Evolutionary conservation across 2,888 invertebrate species (phyloP).

Genomic region (Oscheius sp.): DNA sequence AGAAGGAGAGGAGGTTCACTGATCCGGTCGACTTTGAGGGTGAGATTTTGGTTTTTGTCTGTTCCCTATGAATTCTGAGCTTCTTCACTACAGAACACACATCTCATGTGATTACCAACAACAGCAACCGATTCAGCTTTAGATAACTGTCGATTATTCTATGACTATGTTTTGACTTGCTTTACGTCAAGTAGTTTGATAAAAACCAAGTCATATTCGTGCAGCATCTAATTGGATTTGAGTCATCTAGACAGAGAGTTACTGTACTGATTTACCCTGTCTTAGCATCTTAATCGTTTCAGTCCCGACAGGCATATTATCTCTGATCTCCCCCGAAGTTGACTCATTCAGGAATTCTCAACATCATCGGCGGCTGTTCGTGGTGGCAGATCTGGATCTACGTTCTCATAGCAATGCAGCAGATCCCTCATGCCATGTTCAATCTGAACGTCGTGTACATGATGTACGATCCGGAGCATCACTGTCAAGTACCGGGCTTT

Average conservation of each 20-base stretch:
- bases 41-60: constrained; percentile 3
- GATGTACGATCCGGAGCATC: constrained; percentile 73
- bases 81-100: not conserved
- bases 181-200: no score
- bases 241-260: no score
- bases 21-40: constrained; percentile 74
- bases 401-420: constrained; percentile 72
- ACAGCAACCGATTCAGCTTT: no score
- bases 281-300: no score
- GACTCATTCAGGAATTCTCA: constrained; percentile 63
- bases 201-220: no score
- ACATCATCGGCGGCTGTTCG: constrained; percentile 73
- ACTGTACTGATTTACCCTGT: no score
- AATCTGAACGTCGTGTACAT: constrained; percentile 72
- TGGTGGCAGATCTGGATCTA: constrained; percentile 74
- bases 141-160: no score
- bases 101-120: no score
- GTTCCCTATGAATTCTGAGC: not conserved
- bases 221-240: no score
- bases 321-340: no score
- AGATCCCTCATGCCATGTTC: constrained; percentile 74
- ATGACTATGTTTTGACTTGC: no score
- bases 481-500: constrained; percentile 71
- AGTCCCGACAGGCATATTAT: no score
- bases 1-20: constrained; percentile 61